Base-by-base conservation (phyloP, 2,113 vertebrate species). In the Alosa alosa region DNA sequence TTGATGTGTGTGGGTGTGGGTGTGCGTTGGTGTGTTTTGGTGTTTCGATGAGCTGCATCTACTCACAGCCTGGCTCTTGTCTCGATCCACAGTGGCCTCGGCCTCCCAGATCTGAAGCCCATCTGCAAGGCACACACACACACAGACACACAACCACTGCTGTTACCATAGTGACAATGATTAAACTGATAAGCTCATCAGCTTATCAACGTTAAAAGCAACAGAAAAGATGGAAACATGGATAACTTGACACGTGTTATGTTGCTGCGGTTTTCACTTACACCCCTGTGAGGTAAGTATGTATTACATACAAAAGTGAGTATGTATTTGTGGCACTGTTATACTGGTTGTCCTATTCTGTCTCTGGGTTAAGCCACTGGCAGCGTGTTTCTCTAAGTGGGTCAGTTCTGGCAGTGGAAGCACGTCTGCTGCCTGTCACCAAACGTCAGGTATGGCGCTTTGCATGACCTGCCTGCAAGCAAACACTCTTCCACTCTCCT, bases 1-100 rank as follows among this genome's bases (percentile, higher is more conserved):
- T 78, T 78, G 72, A 39, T 78, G 25, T 75, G 31, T 75, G 25
- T 72, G 50, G 6, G 64, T 75, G 68, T 31, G 9, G 52, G 20
- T 44, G 68, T 9, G 36, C 9, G 1, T 72, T 11, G 13, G 15
- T n/a, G 20, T 83, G 15, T 81, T 22, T 60, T 17, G 31, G 72
- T 47, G n/a, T 81, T 52, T 52, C 44, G 39, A n/a, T n/a, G 11
- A 68, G 46, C 2, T 5, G 1, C 6, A 22, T 55, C 47, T 88
- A 96, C 98, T 97, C 93, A 99, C 98, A 87, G 96, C 90, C 90
- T 98, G 97, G 92, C 97, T 98, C 93, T 99, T 99, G 88, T 98
- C 96, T 92, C 97, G 96, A 93, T 99, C 97, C 90, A 99, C 97
- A 0, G 95, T 97, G 3, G 98, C 97, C 60, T 99, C 98, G 88